Base-by-base conservation (phyloP, 2,113 vertebrate species). In the Pedetes capensis region DNA sequence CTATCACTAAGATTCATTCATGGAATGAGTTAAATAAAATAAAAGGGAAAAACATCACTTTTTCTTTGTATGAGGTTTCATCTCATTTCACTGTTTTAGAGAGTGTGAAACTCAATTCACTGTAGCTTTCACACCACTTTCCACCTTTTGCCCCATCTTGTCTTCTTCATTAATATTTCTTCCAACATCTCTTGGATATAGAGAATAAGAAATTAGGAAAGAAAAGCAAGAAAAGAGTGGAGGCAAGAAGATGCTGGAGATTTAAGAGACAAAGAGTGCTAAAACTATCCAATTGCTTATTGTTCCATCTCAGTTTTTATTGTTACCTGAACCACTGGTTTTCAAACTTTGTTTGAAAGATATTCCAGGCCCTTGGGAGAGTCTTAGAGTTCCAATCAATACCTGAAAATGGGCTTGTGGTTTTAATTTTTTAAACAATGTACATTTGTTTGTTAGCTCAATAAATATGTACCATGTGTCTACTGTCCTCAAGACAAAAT, bases 361-460 rank as follows among this genome's bases (percentile, higher is more conserved):
- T 63, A 92, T 47, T 1, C 7, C 13, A 74, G 66, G 0, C 22
- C 39, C 6, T 76, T 69, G 20, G 9, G 22, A 89, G 13, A 89
- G 22, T 51, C 39, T 81, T 39, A 74, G 22, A 93, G 5, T 42
- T 89, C 53, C n/a, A 82, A 27, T 11, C 84, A 53, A 89, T 89
- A 72, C 6, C 27, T n/a, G 18, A 69, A 55, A 79, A 84, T 8
- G 1, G 12, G 32, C 8, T 81, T 53, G 17, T 53, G 11, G 12
- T 68, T 93, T 94, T 64, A 76, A 61, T 44, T 55, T 94, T 27
- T 68, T n/a, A 91, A 59, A n/a, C 68, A 79, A 89, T 37, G 53
- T 0, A 39, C 51, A 74, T 71, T 29, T 75, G 6, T n/a, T 74
- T 69, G 55, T 74, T 75, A 6, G 55, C 32, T 72, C 6, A 78